Conservation (phyloP, 2,113 vertebrate genomes). For the Nerophis ophidion region DNA sequence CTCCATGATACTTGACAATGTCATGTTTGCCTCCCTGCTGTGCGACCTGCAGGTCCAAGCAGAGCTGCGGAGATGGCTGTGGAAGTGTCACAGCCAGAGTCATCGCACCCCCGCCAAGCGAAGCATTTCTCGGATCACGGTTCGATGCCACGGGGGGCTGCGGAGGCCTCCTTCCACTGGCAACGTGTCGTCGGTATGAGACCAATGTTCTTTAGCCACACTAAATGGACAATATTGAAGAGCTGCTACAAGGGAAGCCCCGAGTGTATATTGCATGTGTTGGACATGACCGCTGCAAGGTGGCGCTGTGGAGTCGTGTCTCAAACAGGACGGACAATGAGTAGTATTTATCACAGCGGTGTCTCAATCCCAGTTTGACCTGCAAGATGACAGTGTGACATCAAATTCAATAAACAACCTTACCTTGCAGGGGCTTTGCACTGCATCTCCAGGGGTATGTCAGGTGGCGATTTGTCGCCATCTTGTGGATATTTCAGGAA, state of each 20-base stretch:
- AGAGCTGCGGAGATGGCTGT: constrained; percentile 74
- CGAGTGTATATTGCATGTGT: background rate
- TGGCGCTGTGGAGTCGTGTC: no score
- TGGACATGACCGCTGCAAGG: no score
- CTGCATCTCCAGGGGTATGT: no score
- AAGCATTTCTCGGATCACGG: constrained; percentile 70
- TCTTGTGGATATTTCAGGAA: no score
- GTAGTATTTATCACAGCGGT: no score
- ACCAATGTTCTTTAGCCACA: background rate
- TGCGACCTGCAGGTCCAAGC: constrained; percentile 69
- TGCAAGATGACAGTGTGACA: no score
- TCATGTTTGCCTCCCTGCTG: background rate
- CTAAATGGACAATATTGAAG: background rate
- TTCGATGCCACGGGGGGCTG: constrained; percentile 63
- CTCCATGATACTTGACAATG: no score
- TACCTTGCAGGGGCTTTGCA: no score
- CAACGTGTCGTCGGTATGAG: constrained; percentile 59
- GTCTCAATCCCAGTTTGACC: no score
- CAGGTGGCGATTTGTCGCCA: no score
- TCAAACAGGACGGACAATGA: no score
- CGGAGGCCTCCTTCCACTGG: constrained; percentile 50
- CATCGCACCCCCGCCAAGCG: constrained; percentile 65
- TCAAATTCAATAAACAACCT: no score
- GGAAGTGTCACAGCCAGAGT: constrained; percentile 67
- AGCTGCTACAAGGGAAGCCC: background rate